Evolutionary conservation across 2,888 invertebrate species (phyloP).

Genomic region (Autographa pulchrina): DNA sequence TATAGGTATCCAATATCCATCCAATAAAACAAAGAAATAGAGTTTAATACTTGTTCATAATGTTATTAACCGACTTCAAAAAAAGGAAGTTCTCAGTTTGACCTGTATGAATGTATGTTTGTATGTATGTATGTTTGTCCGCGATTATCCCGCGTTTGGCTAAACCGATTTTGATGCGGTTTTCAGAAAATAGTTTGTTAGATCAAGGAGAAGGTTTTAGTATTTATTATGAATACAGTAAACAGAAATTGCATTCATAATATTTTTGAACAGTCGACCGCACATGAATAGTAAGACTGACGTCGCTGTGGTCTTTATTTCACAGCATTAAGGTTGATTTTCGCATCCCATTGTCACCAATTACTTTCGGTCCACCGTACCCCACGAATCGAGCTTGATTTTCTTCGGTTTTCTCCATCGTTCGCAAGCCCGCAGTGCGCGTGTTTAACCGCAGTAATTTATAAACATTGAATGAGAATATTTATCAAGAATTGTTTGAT

Average conservation of each 20-base stretch:
- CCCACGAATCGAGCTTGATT: constrained; percentile 17
- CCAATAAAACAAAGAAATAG: too few species aligned
- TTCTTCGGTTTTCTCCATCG: constrained; percentile 37
- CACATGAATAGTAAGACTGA: not conserved
- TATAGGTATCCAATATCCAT: too few species aligned
- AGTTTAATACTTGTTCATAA: too few species aligned
- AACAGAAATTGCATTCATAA: not conserved
- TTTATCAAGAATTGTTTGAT: constrained; percentile 17
- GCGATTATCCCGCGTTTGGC: too few species aligned
- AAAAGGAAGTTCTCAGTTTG: too few species aligned
- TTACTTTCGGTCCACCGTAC: constrained; percentile 20
- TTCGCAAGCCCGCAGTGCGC: constrained; percentile 20
- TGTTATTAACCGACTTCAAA: too few species aligned
- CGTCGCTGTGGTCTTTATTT: not conserved
- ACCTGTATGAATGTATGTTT: too few species aligned
- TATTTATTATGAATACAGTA: not conserved
- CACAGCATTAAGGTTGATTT: not conserved
- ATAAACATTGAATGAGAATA: not conserved
- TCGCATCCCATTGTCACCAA: not conserved
- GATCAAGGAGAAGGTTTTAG: too few species aligned
- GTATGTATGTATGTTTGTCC: too few species aligned
- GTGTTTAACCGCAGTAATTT: constrained; percentile 32
- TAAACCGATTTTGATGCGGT: too few species aligned
- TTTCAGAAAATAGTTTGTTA: too few species aligned
- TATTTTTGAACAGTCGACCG: not conserved